Conservation (phyloP, 2,888 invertebrate species). For the Luperina nickerlii region DNA sequence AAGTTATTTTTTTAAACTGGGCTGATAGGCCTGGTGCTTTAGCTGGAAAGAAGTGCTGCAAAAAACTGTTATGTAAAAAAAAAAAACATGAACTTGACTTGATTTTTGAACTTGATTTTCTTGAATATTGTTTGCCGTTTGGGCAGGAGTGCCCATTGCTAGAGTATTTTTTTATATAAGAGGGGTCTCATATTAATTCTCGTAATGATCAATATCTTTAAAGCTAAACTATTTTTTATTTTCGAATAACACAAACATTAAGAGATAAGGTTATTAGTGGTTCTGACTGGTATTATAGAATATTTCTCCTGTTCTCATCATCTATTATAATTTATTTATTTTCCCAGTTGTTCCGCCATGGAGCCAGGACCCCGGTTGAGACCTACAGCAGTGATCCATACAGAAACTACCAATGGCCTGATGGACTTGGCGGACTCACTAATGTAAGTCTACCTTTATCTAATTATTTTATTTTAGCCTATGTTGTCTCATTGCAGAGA, state of each 20-base stretch:
- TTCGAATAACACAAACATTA: neutral
- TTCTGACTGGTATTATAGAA: neutral
- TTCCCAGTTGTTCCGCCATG: conserved; percentile 94
- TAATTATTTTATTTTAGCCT: neutral
- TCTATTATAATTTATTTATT: conserved; percentile 9
- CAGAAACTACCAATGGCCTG: conserved; percentile 94
- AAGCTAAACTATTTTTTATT: neutral
- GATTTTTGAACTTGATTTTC: too few relatives aligned
- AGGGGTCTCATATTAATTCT: too few relatives aligned
- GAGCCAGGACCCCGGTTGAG: conserved; percentile 94
- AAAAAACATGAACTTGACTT: too few relatives aligned
- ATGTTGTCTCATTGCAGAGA: neutral
- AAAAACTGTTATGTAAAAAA: neutral
- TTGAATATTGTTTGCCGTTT: neutral
- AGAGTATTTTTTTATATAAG: too few relatives aligned
- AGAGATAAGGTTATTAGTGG: neutral
- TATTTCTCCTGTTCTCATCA: neutral
- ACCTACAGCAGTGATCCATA: conserved; percentile 96
- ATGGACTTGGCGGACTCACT: conserved; percentile 95
- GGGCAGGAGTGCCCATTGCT: too few relatives aligned
- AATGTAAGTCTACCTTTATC: conserved; percentile 90
- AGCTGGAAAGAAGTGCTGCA: neutral
- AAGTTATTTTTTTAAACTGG: neutral
- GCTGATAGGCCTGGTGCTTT: neutral
- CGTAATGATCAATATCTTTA: neutral